phyloP scores from a whole-genome alignment of 2,113 vertebrate species.

The Charadrius vociferus region DNA sequence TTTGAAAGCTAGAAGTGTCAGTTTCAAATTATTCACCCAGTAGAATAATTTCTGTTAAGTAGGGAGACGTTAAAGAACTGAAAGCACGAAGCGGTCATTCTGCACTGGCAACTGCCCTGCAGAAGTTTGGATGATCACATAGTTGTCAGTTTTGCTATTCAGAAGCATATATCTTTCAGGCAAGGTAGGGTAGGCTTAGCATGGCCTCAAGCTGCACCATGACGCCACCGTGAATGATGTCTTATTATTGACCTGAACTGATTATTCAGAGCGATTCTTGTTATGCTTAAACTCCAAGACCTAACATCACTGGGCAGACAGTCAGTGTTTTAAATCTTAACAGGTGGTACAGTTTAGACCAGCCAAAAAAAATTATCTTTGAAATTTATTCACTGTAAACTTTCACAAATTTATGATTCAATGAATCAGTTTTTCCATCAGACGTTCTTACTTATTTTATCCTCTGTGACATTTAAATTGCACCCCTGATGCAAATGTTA shows the following conservation, averaged over 20 bases:
- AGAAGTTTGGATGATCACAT: not conserved
- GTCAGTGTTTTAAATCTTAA: constrained; percentile 13
- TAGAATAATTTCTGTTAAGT: not conserved
- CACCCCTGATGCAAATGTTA: not conserved
- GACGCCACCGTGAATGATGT: constrained; percentile 16
- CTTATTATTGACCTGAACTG: constrained; percentile 28
- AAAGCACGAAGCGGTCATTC: not conserved
- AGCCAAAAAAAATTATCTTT: not conserved
- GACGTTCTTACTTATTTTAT: not conserved
- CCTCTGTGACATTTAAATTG: not conserved
- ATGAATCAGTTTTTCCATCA: not conserved
- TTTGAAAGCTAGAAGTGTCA: not conserved
- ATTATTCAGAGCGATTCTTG: constrained; percentile 10
- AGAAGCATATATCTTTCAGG: constrained; percentile 15
- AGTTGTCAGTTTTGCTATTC: constrained; percentile 33
- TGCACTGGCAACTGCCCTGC: not conserved
- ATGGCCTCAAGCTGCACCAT: not conserved
- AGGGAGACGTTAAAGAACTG: not conserved
- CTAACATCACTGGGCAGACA: not conserved
- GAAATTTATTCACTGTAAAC: not conserved
- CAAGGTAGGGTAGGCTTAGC: not conserved
- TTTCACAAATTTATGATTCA: not conserved
- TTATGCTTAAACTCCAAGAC: not conserved
- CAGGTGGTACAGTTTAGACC: not conserved
- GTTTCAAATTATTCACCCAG: not conserved